Percentiles rank a stretch among this genome's conserved stretches.
These are phyloP conservation scores for Eremophila alpestris DNA, from an alignment of 2,797 vertebrate genomes.

Conservation along the genomic window DNA sequence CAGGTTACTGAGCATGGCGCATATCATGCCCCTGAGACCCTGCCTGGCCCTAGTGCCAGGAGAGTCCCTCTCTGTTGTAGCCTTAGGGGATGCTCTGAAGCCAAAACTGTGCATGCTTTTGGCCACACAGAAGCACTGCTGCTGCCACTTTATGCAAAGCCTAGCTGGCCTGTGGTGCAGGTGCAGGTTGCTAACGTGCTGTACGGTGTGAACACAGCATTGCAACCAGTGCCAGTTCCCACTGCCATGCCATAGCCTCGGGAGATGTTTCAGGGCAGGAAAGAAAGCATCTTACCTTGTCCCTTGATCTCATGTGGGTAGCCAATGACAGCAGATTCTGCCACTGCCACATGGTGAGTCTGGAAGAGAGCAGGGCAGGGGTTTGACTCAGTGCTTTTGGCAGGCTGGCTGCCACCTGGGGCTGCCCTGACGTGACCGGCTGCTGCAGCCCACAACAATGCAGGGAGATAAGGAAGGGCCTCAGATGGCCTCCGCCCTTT, in stretches of 20 bases:
- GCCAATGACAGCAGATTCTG: constrained; percentile 72
- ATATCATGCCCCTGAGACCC: background rate
- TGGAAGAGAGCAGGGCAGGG: constrained; percentile 34
- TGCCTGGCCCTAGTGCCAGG: background rate
- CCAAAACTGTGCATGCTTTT: background rate
- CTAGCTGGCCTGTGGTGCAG: background rate
- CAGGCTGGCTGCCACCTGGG: background rate
- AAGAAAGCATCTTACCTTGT: constrained; percentile 65
- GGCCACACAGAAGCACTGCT: background rate
- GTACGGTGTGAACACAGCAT: accelerated
- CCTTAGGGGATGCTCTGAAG: background rate
- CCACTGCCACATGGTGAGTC: constrained; percentile 67
- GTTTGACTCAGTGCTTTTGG: background rate
- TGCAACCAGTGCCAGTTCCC: background rate
- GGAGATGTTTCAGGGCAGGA: background rate
- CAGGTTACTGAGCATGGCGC: background rate
- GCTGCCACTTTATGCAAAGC: background rate
- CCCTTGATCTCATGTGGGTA: constrained; percentile 73
- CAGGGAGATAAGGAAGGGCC: background rate
- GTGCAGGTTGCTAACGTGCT: background rate
- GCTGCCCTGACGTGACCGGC: background rate
- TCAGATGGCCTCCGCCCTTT: background rate
- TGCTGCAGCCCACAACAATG: background rate
- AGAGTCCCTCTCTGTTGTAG: background rate
- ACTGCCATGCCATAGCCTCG: accelerated